phyloP scores from a whole-genome alignment of 2,113 vertebrate genomes.

The Gallinago paraguaiae region DNA sequence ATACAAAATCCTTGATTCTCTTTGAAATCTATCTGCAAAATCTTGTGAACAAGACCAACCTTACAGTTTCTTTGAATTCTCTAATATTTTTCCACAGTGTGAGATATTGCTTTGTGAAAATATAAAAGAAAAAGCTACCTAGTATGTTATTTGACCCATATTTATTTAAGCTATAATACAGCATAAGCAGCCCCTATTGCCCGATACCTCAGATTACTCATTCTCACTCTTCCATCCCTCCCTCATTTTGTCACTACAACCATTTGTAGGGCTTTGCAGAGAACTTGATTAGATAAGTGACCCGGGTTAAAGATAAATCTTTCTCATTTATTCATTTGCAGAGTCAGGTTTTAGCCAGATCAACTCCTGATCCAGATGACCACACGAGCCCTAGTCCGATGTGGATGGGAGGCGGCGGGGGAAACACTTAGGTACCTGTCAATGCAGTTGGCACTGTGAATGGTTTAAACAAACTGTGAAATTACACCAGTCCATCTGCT shows the following conservation, averaged over 20 bases:
- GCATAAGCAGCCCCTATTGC: neutral
- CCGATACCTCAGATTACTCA: neutral
- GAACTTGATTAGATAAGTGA: constrained; percentile 6
- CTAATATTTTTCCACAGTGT: neutral
- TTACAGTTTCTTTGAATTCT: neutral
- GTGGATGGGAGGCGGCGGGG: neutral
- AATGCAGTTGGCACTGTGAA: neutral
- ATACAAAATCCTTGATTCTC: neutral
- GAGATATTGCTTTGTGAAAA: neutral
- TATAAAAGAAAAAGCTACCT: neutral
- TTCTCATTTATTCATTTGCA: constrained; percentile 13
- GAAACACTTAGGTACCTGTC: neutral
- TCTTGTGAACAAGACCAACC: neutral
- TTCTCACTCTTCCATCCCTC: neutral
- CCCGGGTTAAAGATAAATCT: constrained; percentile 22
- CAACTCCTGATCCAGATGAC: neutral
- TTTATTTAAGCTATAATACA: neutral
- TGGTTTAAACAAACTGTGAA: neutral
- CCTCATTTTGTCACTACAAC: neutral
- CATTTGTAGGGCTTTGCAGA: neutral
- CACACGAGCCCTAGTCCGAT: neutral
- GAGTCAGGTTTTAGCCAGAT: neutral
- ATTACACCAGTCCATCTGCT: neutral
- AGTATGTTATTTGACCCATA: neutral
- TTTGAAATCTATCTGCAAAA: neutral